Evolutionary conservation across 2,888 invertebrate species (phyloP).

Genomic region (Drosophila mimetica): DNA sequence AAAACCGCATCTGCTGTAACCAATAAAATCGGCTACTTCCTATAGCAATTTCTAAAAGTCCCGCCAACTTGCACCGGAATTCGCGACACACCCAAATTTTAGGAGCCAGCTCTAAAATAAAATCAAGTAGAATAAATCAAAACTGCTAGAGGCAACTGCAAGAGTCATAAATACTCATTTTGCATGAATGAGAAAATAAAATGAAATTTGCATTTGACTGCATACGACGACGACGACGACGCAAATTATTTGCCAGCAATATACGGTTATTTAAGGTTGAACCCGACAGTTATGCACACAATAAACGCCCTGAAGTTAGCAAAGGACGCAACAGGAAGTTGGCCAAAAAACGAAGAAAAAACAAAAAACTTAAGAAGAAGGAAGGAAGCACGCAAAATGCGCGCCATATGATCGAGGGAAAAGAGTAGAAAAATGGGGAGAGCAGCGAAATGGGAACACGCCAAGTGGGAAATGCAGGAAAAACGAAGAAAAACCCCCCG

Average conservation of each 20-base stretch:
- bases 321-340: conserved; percentile 68
- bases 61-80: conserved; percentile 5
- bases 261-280: conserved; percentile 56
- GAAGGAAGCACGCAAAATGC: conserved; percentile 70
- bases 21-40: conserved; percentile 2
- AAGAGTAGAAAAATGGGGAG: conserved; percentile 34
- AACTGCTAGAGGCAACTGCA: conserved; percentile 38
- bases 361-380: conserved; percentile 23
- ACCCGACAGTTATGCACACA: conserved; percentile 73
- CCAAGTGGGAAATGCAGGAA: conserved; percentile 69
- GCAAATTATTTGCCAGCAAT: conserved; percentile 68
- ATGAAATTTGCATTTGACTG: conserved; percentile 74
- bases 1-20: neutral
- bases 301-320: conserved; percentile 66
- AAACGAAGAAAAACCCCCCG: conserved; percentile 23
- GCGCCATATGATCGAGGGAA: conserved; percentile 75
- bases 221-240: conserved; percentile 45
- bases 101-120: conserved; percentile 7
- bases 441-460: conserved; percentile 77
- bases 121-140: conserved; percentile 28
- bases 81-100: conserved; percentile 17
- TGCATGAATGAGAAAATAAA: conserved; percentile 72
- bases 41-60: conserved; percentile 1
- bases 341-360: conserved; percentile 62
- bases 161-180: conserved; percentile 68